A percentile compares a stretch with the other conserved stretches of the same genome.
Evolutionary conservation across 2,797 vertebrate species (phyloP).

Genomic region (Gambusia yucatana): DNA sequence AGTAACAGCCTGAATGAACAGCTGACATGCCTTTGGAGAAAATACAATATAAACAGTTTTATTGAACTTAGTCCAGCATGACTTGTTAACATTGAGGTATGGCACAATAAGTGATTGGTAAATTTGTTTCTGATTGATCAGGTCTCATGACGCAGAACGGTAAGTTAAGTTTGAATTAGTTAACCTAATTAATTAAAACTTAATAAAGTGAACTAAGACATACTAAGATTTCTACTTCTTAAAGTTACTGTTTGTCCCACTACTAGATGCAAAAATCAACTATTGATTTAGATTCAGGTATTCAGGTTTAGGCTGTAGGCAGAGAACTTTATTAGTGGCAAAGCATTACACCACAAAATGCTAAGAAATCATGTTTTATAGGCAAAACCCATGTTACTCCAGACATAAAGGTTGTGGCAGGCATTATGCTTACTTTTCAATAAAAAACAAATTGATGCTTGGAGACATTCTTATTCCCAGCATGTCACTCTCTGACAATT

Average conservation of each 20-base stretch:
- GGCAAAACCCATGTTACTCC: neutral
- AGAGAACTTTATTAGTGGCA: neutral
- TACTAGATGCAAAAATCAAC: neutral
- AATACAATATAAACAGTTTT: neutral
- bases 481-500: neutral
- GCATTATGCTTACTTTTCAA: neutral
- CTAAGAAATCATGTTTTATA: constrained; percentile 1
- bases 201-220: neutral
- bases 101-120: neutral
- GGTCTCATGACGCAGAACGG: too few relatives aligned
- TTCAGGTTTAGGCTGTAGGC: neutral
- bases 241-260: neutral
- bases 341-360: neutral
- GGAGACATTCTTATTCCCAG: neutral
- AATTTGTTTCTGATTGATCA: neutral
- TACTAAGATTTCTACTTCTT: neutral
- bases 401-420: neutral
- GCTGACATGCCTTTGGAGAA: neutral
- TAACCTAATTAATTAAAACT: too few relatives aligned
- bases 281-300: neutral
- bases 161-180: too few relatives aligned
- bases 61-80: neutral
- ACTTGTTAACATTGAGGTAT: neutral
- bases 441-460: neutral
- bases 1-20: neutral